Evolutionary conservation across 2,888 invertebrate species (phyloP), one percentile per base, ranked within the genome.

Genomic region (Drosophila merina): DNA sequence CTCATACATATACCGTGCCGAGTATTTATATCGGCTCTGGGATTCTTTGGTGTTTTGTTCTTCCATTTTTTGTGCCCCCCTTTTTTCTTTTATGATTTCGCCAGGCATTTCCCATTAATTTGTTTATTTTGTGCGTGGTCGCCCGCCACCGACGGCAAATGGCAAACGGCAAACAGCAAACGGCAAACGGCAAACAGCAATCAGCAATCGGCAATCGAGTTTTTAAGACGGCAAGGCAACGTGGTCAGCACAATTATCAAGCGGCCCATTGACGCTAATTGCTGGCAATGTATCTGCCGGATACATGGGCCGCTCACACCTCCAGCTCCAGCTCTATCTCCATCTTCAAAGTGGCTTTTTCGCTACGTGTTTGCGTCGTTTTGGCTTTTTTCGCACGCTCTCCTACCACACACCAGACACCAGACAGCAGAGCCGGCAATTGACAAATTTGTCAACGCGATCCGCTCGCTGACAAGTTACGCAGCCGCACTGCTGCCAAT

Each of bases 41-140:
- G 58, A 51, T 49, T 40, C 47, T 55, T 42, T 47, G 36, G 10
- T 70, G 70, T 49, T 14, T 44, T 20, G 1, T 20, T 20, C 20
- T 57, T 12, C 28, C 52, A 42, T 45, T 36, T 28, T 36, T 57
- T 60, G 60, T 42, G 62, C 62, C 56, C 57, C 56, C 56, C 38
- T 58, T 47, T 38, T 69, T 54, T 33, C 52, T 69, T 64, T 76
- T 76, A 76, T 74, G 73, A 73, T 67, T 72, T 77, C 58, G 78
- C 78, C 67, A 83, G 82, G 81, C 75, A 72, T 88, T 69, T 84
- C 68, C 55, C 87, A 87, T 88, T 79, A 88, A 83, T 86, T 79
- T 88, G 86, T 86, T 86, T 84, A 86, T 80, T 64, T 72, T 59
- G 48, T 57, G 63, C 63, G 81, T 40, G 67, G 44, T 44, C 44